Percentiles rank a stretch among this genome's conserved stretches.
phyloP scores from a whole-genome alignment of 2,888 invertebrate genomes.

The Cactoblastis cactorum region DNA sequence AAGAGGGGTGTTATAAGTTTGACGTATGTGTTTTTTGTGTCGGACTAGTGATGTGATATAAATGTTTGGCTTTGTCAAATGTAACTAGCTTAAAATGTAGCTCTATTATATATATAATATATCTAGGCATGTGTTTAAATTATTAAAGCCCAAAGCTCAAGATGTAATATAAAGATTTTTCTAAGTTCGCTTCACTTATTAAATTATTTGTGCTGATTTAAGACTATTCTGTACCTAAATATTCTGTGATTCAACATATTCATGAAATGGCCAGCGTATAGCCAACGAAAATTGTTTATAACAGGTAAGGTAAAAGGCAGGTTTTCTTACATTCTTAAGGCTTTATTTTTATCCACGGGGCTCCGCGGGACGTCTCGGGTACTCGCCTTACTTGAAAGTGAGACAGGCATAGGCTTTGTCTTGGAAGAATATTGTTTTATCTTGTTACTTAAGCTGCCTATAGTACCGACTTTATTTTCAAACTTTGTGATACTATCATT shows the following conservation, averaged over 20 bases:
- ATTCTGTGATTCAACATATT: constrained; percentile 1
- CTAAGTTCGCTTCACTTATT: no score
- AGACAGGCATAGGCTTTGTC: constrained; percentile 3
- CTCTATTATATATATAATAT: no score
- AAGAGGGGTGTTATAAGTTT: no score
- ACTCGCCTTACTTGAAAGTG: constrained; percentile 2
- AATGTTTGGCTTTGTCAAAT: no score
- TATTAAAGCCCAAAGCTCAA: no score
- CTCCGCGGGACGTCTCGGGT: not conserved
- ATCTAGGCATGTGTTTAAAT: no score
- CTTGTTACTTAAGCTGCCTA: not conserved
- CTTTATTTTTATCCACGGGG: constrained; percentile 3
- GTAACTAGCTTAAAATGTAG: no score
- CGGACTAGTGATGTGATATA: no score
- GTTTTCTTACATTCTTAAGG: constrained; percentile 5
- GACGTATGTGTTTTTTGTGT: no score
- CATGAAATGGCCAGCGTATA: constrained; percentile 11
- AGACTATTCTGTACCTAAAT: not conserved
- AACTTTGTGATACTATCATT: no score
- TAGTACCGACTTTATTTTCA: not conserved
- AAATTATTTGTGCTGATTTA: not conserved
- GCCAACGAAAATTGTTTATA: constrained; percentile 14
- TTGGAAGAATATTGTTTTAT: constrained; percentile 5
- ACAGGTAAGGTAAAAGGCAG: constrained; percentile 5
- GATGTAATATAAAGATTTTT: no score